phyloP scores from a whole-genome alignment of 23 tunicate species.

The Trididemnum clinides region DNA sequence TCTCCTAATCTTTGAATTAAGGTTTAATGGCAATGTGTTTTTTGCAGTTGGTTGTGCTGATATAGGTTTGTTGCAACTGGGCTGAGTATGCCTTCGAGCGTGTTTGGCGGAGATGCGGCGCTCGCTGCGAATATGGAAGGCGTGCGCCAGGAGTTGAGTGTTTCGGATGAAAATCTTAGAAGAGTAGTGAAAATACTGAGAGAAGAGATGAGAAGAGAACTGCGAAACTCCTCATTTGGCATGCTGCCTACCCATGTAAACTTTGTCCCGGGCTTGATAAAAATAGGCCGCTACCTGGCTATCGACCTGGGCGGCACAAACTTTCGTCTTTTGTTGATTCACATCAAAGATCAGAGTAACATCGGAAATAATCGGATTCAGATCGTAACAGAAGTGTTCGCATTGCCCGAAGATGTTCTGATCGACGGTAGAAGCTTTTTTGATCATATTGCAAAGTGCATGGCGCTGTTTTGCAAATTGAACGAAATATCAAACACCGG shows the following conservation, averaged over 20 bases:
- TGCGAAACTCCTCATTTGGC: background rate
- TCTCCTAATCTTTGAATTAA: too few relatives aligned
- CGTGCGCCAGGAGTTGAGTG: background rate
- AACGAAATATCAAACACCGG: slow-evolving; percentile 18
- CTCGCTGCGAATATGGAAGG: background rate
- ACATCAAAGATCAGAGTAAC: slow-evolving; percentile 40
- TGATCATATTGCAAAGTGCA: slow-evolving; percentile 81
- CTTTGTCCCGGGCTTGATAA: background rate
- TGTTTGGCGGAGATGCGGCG: background rate
- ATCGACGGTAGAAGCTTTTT: slow-evolving; percentile 38
- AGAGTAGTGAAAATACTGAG: background rate
- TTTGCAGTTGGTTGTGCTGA: too few relatives aligned
- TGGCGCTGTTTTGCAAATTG: slow-evolving; percentile 51
- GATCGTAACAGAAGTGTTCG: slow-evolving; percentile 10
- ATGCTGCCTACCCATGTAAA: slow-evolving; percentile 31
- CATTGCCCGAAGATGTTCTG: slow-evolving; percentile 9
- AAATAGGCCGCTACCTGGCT: slow-evolving; percentile 66
- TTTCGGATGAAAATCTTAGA: background rate
- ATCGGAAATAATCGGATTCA: background rate
- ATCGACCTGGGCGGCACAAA: slow-evolving; percentile 86
- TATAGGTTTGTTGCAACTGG: too few relatives aligned
- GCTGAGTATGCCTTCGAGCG: slow-evolving; percentile 21
- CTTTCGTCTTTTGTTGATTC: slow-evolving; percentile 65
- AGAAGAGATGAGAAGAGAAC: background rate
- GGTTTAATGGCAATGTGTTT: too few relatives aligned